These are phyloP conservation scores for Cisticola juncidis DNA, from an alignment of 2,113 vertebrate species.

Conservation along the genomic window DNA sequence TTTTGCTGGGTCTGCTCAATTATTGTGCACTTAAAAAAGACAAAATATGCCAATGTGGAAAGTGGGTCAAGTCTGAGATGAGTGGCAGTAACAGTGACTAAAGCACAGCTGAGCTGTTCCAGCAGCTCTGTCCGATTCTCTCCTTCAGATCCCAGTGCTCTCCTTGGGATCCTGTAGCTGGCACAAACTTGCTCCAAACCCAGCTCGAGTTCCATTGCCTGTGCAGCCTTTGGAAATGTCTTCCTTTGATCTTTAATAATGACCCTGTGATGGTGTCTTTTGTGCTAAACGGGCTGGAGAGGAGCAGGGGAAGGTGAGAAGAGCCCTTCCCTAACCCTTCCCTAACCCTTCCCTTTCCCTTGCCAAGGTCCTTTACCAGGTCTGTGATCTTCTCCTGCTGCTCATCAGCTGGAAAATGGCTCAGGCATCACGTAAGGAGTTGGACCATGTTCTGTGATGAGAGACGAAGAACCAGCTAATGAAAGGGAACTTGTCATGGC, in stretches of 20 bases:
- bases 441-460: neutral
- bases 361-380: neutral
- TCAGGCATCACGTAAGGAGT: neutral
- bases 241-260: conserved; percentile 13
- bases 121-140: neutral
- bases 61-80: conserved; percentile 51
- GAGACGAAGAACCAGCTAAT: neutral
- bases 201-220: neutral
- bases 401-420: neutral
- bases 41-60: conserved; percentile 42
- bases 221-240: neutral
- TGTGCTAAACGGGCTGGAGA: neutral
- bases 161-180: neutral
- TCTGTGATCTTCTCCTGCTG: neutral
- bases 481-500: neutral
- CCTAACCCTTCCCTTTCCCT: neutral
- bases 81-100: neutral
- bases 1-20: conserved; percentile 43
- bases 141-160: neutral
- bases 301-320: neutral
- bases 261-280: neutral
- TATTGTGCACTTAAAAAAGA: neutral
- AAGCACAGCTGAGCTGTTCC: neutral
- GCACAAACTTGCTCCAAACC: neutral
- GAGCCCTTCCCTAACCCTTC: neutral